A percentile compares a stretch with the other conserved stretches of the same genome.
These are phyloP conservation scores for Allobates femoralis DNA, from an alignment of 2,797 vertebrate genomes.

Conservation along the genomic window DNA sequence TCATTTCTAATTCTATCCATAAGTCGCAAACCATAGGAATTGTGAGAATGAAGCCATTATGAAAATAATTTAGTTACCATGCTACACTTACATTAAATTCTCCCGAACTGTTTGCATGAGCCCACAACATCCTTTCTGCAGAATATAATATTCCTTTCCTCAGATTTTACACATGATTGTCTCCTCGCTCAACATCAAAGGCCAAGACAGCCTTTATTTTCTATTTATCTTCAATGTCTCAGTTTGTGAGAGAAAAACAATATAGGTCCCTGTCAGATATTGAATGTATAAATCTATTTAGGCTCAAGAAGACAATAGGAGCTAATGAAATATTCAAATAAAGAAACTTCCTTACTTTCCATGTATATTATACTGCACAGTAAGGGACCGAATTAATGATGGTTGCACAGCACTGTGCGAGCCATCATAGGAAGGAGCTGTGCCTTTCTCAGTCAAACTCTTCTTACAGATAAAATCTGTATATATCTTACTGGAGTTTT, in stretches of 20 bases:
- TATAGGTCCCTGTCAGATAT: conserved; percentile 75
- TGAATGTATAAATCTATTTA: conserved; percentile 80
- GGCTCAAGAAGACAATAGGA: conserved; percentile 77
- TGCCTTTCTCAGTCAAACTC: conserved; percentile 39
- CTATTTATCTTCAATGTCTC: conserved; percentile 70
- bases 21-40: background rate
- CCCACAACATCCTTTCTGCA: background rate
- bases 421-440: conserved; percentile 14
- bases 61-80: background rate
- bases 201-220: conserved; percentile 68
- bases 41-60: background rate
- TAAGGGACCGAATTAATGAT: conserved; percentile 80
- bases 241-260: conserved; percentile 73
- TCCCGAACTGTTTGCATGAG: conserved; percentile 9
- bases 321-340: conserved; percentile 82
- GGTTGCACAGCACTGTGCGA: conserved; percentile 62
- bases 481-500: background rate
- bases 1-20: background rate
- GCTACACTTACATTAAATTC: background rate
- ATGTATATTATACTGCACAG: conserved; percentile 79
- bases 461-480: background rate
- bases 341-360: conserved; percentile 68
- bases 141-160: conserved; percentile 60
- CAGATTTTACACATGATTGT: conserved; percentile 75
- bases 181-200: conserved; percentile 71